A percentile compares a stretch with the other conserved stretches of the same genome.
Conservation (phyloP, 2,113 vertebrate species). For the Lagenorhynchus albirostris region DNA sequence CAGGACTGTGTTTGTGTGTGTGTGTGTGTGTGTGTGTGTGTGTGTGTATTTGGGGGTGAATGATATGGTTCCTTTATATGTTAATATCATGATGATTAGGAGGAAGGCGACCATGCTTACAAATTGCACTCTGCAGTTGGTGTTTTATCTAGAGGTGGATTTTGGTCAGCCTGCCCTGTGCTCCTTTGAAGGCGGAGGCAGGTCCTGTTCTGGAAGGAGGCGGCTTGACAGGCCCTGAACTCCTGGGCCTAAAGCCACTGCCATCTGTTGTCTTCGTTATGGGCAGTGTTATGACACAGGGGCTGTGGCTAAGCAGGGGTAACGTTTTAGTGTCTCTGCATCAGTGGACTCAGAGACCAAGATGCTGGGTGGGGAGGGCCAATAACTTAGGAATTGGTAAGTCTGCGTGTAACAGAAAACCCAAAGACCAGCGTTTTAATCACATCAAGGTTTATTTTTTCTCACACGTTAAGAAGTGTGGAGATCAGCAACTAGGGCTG, state of each 20-base stretch:
- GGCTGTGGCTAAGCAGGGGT: rapidly evolving
- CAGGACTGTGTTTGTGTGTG: neutral
- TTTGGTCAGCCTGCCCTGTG: neutral
- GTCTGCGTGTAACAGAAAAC: neutral
- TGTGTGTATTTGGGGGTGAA: neutral
- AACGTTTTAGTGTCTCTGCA: neutral
- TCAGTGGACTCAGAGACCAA: neutral
- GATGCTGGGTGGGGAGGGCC: neutral
- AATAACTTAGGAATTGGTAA: neutral
- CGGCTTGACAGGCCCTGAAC: neutral
- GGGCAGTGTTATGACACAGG: rapidly evolving
- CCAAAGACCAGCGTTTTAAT: neutral
- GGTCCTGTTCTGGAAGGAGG: neutral
- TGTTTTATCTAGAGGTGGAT: too few species aligned
- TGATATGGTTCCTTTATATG: neutral
- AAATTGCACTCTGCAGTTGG: rapidly evolving
- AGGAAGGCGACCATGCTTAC: neutral
- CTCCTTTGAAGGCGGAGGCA: neutral
- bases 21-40: too few species aligned
- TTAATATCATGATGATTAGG: neutral
- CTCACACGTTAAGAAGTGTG: neutral
- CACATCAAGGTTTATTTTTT: neutral
- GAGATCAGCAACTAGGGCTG: neutral
- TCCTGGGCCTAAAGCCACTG: rapidly evolving
- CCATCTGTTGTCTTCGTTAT: rapidly evolving